Percentiles rank a stretch among this genome's conserved stretches.
Evolutionary conservation across 2,888 invertebrate species (phyloP).

Genomic region (Cephus rjabovi): DNA sequence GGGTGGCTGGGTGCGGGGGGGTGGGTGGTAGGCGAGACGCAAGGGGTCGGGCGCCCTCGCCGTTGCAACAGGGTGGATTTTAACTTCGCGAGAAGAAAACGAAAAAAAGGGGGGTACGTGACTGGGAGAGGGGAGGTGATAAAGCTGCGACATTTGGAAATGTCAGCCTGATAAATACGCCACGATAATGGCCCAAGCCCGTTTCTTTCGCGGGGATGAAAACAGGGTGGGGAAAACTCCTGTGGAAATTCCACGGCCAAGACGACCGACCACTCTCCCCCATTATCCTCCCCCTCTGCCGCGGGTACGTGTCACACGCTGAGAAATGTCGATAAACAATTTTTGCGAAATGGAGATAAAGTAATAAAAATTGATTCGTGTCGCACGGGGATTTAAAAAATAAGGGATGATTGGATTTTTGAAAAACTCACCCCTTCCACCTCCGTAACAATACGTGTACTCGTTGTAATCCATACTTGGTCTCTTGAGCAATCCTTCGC

Average conservation of each 20-base stretch:
- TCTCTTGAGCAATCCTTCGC: conserved; percentile 62
- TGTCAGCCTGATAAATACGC: conserved; percentile 47
- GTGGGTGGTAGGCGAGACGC: not conserved
- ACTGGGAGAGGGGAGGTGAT: conserved; percentile 4
- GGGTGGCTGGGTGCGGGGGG: not conserved
- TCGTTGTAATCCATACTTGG: conserved; percentile 66
- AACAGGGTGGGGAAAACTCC: not conserved
- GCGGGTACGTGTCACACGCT: not conserved
- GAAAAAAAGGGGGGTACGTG: not conserved
- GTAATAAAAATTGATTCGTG: not conserved
- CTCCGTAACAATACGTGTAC: conserved; percentile 64
- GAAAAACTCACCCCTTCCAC: conserved; percentile 57
- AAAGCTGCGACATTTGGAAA: conserved; percentile 49
- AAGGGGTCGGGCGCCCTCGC: not conserved
- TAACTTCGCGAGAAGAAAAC: conserved; percentile 1
- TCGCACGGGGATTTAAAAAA: not conserved
- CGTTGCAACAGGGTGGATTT: not conserved
- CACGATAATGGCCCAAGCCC: conserved; percentile 29
- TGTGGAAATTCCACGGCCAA: not conserved
- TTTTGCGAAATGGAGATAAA: not conserved
- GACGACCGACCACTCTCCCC: not conserved
- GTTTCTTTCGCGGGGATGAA: not conserved
- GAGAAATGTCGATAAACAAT: not conserved
- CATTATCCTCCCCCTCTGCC: not conserved
- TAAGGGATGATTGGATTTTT: conserved; percentile 5